A percentile compares a stretch with the other conserved stretches of the same genome.
phyloP scores from a whole-genome alignment of 1,140 invertebrate genomes.

The Mya arenaria region DNA sequence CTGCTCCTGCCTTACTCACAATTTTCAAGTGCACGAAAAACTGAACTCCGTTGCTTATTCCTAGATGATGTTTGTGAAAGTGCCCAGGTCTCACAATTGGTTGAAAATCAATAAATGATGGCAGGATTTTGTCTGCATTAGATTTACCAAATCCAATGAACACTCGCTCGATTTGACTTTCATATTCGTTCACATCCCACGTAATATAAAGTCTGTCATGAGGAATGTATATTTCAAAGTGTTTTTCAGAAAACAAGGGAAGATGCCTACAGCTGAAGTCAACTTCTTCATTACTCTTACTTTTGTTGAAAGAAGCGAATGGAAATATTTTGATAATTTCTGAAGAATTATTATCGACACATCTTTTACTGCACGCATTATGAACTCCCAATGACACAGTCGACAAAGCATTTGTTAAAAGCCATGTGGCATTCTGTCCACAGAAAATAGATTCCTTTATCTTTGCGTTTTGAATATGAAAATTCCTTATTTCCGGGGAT shows the following conservation, averaged over 20 bases:
- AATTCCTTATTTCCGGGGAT: slow-evolving; percentile 17
- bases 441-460: slow-evolving; percentile 29
- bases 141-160: slow-evolving; percentile 44
- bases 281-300: slow-evolving; percentile 1
- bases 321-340: slow-evolving; percentile 4
- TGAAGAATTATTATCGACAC: neutral
- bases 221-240: slow-evolving; percentile 39
- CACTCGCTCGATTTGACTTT: slow-evolving; percentile 53
- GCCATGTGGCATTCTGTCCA: slow-evolving; percentile 45
- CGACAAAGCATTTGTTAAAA: slow-evolving; percentile 51
- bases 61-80: slow-evolving; percentile 35
- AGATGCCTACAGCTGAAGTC: slow-evolving; percentile 12
- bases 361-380: neutral
- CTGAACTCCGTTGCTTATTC: slow-evolving; percentile 35
- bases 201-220: slow-evolving; percentile 36
- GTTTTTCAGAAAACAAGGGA: neutral
- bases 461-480: slow-evolving; percentile 41
- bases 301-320: neutral
- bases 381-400: neutral
- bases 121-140: neutral
- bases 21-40: slow-evolving; percentile 59
- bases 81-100: neutral
- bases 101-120: slow-evolving; percentile 12
- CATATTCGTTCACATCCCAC: slow-evolving; percentile 32
- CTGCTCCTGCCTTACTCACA: slow-evolving; percentile 59